Evolutionary conservation across 2,888 invertebrate species (phyloP), one percentile per base, ranked within the genome.

Genomic region (Melikaiella ostensackeni): DNA sequence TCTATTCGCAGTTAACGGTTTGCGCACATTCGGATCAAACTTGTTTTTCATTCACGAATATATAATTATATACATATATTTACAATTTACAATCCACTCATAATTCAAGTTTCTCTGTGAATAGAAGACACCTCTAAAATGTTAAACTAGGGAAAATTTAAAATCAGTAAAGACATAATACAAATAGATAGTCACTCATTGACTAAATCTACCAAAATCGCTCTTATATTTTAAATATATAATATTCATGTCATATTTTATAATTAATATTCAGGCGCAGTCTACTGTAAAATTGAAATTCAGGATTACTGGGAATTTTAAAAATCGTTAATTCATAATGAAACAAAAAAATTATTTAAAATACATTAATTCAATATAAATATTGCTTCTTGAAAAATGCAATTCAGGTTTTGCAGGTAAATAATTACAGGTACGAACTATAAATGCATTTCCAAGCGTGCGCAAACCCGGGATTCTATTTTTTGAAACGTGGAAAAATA

Each of bases 391-490:
- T 11, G 33, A 1, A 63, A n/a, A 19, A 61, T 61, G 30, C n/a
- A 61, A 61, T 8, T 30, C 21, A 61, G 27, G 61, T 33, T 61
- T 19, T 19, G 30, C 19, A 30, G 33, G 8, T 62, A 1, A 75
- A 55, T 33, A 24, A 76, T 63, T 42, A 35, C 30, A 7, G 27
- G n/a, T 77, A 75, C 42, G 59, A 75, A 75, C 66, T 75, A 75
- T 77, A 77, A 77, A 77, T 77, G 77, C 77, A 75, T 57, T 61
- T 19, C 70, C 70, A 75, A 63, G 16, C 35, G 35, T 63, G 62
- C 62, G 62, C 62, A 63, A 33, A 57, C 13, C 24, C 50, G 2
- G n/a, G 50, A 50, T n/a, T 50, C n/a, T 50, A 50, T 50, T 50
- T 57, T 57, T 57, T 1, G 13, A 13, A 13, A 57, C 57, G 13